Percentiles rank a stretch among this genome's conserved stretches.
Evolutionary conservation across 1,140 invertebrate genomes (phyloP).

Genomic region (Pygmarrhopalites habei): DNA sequence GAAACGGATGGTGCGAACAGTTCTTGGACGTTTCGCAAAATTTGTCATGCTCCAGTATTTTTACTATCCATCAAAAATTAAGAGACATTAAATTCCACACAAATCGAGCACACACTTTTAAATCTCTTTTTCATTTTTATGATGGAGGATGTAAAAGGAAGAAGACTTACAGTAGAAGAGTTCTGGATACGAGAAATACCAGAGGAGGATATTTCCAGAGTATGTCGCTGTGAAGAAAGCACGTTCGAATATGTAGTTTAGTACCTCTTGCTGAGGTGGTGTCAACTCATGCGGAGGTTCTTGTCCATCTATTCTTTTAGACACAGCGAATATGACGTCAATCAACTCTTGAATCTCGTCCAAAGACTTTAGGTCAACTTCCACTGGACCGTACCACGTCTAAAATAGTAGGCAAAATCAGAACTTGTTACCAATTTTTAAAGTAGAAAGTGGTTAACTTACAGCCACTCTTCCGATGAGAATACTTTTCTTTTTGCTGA

Average conservation of each 20-base stretch:
- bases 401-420: no score
- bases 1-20: no score
- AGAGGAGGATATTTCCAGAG: conserved; percentile 6
- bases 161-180: no score
- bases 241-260: not conserved
- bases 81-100: no score
- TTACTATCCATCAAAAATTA: no score
- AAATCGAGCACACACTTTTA: no score
- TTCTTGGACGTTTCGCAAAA: no score
- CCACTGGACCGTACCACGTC: conserved; percentile 6
- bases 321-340: not conserved
- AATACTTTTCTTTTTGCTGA: not conserved
- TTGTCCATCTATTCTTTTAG: not conserved
- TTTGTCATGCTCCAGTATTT: no score
- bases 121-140: no score
- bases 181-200: conserved; percentile 16
- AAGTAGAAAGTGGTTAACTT: conserved; percentile 10
- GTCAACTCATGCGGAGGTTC: not conserved
- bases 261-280: not conserved
- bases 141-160: no score
- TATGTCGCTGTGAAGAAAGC: conserved; percentile 9
- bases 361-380: conserved; percentile 1
- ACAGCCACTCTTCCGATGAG: conserved; percentile 12
- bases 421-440: not conserved
- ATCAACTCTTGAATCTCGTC: not conserved